Percentiles rank a stretch among this genome's conserved stretches.
These are phyloP conservation scores for Melanostigma gelatinosum DNA, from an alignment of 2,113 vertebrate genomes.

Conservation along the genomic window DNA sequence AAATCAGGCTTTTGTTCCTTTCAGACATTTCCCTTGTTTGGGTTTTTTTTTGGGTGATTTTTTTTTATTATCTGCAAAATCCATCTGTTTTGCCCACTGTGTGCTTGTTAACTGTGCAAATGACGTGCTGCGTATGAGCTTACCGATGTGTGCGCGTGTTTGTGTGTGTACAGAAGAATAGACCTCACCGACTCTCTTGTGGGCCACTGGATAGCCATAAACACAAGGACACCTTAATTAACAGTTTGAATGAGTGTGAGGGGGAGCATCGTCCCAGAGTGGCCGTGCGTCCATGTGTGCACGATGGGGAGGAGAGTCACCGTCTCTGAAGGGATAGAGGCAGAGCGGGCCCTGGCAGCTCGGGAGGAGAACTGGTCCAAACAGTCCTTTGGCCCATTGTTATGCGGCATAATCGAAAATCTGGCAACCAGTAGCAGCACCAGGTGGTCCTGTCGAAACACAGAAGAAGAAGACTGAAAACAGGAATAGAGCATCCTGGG, in stretches of 20 bases:
- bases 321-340: conserved; percentile 69
- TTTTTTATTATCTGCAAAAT: conserved; percentile 57
- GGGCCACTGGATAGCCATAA: conserved; percentile 68
- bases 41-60: conserved; percentile 45
- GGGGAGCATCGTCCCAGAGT: conserved; percentile 47
- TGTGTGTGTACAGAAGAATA: conserved; percentile 29
- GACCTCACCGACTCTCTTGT: conserved; percentile 50
- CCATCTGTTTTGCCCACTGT: conserved; percentile 56
- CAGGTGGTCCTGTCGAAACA: conserved; percentile 74
- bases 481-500: conserved; percentile 42
- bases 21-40: conserved; percentile 8
- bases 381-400: conserved; percentile 69
- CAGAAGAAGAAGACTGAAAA: conserved; percentile 63
- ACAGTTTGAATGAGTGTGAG: conserved; percentile 58
- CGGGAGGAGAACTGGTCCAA: conserved; percentile 55
- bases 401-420: conserved; percentile 71
- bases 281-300: conserved; percentile 59
- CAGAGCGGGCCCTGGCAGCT: conserved; percentile 55
- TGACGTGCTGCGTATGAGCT: conserved; percentile 13
- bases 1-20: conserved; percentile 34
- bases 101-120: conserved; percentile 52
- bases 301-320: conserved; percentile 36
- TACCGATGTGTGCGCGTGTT: conserved; percentile 27
- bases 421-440: conserved; percentile 62
- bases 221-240: conserved; percentile 79